Evolutionary conservation across 2,888 invertebrate species (phyloP).

Genomic region (Epinotia brunnichana): DNA sequence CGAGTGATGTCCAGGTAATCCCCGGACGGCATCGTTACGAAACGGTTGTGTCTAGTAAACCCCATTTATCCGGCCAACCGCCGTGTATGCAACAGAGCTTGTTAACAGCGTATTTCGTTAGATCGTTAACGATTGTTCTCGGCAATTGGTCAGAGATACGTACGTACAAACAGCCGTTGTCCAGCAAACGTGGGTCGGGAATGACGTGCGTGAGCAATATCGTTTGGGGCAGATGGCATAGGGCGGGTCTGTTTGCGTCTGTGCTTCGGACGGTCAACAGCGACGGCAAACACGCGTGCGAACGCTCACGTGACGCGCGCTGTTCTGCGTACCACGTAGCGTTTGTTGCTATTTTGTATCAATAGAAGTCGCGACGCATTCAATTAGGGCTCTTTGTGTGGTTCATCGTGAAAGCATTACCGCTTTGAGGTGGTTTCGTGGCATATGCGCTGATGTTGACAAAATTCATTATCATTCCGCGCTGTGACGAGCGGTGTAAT

Average conservation of each 20-base stretch:
- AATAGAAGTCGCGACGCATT: conserved; percentile 49
- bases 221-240: conserved; percentile 64
- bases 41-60: conserved; percentile 23
- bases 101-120: conserved; percentile 45
- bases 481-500: conserved; percentile 20
- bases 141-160: conserved; percentile 55
- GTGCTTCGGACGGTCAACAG: conserved; percentile 68
- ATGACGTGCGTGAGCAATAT: conserved; percentile 71
- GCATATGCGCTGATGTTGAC: conserved; percentile 28
- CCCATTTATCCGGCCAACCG: conserved; percentile 27
- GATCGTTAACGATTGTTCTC: conserved; percentile 46
- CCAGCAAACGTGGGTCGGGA: conserved; percentile 61
- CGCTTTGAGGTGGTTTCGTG: conserved; percentile 51
- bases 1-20: conserved; percentile 22
- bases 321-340: conserved; percentile 44
- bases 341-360: conserved; percentile 60
- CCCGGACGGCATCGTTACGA: conserved; percentile 19
- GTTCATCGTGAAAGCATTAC: conserved; percentile 40
- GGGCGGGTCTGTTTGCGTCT: conserved; percentile 65
- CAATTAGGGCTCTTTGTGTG: conserved; percentile 47
- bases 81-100: conserved; percentile 38
- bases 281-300: conserved; percentile 69
- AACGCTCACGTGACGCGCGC: conserved; percentile 61
- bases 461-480: conserved; percentile 37
- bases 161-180: conserved; percentile 60